A percentile compares a stretch with the other conserved stretches of the same genome.
phyloP scores from a whole-genome alignment of 1,140 invertebrate genomes.

The Rhopalosiphum maidis region DNA sequence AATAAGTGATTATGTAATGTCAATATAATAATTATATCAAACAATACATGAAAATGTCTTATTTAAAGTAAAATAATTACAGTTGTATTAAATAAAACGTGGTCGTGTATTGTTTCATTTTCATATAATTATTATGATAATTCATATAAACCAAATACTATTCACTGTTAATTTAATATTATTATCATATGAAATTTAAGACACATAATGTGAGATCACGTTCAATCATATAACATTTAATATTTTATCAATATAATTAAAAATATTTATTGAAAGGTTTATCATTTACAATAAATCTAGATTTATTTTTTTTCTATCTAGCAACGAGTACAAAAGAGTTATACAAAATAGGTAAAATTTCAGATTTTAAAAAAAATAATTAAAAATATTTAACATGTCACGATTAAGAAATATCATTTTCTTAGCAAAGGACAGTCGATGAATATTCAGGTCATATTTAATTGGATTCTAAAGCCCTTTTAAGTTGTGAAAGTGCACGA shows the following conservation, averaged over 20 bases:
- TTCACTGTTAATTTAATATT: constrained; percentile 17
- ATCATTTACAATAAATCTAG: not conserved
- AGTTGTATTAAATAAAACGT: not conserved
- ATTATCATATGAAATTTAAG: not conserved
- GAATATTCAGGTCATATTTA: constrained; percentile 34
- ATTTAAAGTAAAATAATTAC: too few relatives aligned
- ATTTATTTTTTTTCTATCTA: not conserved
- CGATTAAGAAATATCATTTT: not conserved
- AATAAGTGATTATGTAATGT: not conserved
- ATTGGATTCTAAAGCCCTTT: constrained; percentile 6
- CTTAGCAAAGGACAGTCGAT: not conserved
- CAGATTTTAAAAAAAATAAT: not conserved
- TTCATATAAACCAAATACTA: not conserved
- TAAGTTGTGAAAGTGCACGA: constrained; percentile 13
- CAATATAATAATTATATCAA: not conserved
- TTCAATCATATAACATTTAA: not conserved
- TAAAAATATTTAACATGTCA: not conserved
- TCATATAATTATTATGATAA: not conserved
- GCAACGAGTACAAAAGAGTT: not conserved
- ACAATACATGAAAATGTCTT: too few relatives aligned
- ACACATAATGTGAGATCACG: not conserved
- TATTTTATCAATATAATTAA: not conserved
- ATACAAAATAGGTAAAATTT: not conserved
- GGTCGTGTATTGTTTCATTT: not conserved
- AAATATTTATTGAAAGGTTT: not conserved